Evolutionary conservation across 2,797 vertebrate species (phyloP), one percentile per base, ranked within the genome.

Genomic region (Corythornis leucogaster): DNA sequence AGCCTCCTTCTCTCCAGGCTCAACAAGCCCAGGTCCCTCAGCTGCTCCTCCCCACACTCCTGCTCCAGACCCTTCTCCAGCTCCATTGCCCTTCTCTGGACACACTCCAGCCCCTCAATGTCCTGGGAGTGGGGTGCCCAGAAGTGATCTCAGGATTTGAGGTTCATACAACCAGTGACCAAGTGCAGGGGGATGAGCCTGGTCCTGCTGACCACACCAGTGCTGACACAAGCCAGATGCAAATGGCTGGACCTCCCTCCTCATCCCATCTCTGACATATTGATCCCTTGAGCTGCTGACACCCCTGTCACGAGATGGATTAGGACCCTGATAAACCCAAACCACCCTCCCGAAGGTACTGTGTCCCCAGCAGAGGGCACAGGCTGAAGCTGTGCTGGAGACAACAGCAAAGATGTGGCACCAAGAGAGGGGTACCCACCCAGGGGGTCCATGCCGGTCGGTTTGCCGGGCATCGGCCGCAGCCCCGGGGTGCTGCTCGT

Each of bases 401-500:
- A n/a, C 30, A 12, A 1, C 0, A 6, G 57, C 57, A 9, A n/a
- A 19, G 38, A 98, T 16, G 54, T 30, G 73, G 4, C 53, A 22
- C 22, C 1, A 0, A 4, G 1, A 8, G 15, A 9, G 10, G 0
- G 4, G 45, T 55, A 79, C 96, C 16, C 98, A 99, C 99, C 98
- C 97, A 99, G 92, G 2, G 98, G 98, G 92, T 99, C 99, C 98
- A 99, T 99, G 96, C 99, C 98, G 0, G 98, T 97, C 2, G 98
- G 98, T 64, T 99, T 99, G 81, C 99, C 98, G 2, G 98, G 98
- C 38, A 99, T 98, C 1, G 99, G 98, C 93, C 99, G 96, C 31
- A 99, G 98, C 62, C 99, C 99, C 0, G 99, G 99, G 43, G 99
- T 99, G 69, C 98, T 98, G 96, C 99, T 99, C 64, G 99, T 99